Evolutionary conservation across 2,113 vertebrate species (phyloP).

Genomic region (Murina feae): DNA sequence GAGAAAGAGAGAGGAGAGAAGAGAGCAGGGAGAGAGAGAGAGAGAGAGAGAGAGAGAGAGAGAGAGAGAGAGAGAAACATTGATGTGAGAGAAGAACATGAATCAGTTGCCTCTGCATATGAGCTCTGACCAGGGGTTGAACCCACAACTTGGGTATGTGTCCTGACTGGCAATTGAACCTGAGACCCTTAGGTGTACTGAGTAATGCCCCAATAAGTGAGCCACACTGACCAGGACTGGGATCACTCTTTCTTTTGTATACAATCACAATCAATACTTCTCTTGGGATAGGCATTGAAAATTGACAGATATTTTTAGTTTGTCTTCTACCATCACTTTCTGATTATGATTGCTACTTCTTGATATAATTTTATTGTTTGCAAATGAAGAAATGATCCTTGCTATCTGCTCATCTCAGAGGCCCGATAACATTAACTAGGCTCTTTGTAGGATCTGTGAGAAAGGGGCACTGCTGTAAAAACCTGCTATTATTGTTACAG

Average conservation of each 20-base stretch:
- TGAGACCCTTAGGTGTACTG: background rate
- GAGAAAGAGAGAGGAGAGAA: background rate
- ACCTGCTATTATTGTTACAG: background rate
- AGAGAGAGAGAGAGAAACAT: background rate
- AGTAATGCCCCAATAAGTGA: background rate
- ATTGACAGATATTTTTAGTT: background rate
- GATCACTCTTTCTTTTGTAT: background rate
- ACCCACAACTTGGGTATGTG: background rate
- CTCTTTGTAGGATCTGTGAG: background rate
- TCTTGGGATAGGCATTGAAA: background rate
- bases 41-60: no score
- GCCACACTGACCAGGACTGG: background rate
- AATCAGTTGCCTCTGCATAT: no score
- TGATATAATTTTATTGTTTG: background rate
- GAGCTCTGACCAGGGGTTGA: no score
- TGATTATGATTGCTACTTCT: background rate
- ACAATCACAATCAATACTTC: background rate
- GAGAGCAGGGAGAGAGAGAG: background rate
- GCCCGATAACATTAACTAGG: background rate
- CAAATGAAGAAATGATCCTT: background rate
- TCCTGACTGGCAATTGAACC: background rate
- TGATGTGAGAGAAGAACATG: no score
- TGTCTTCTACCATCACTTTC: background rate
- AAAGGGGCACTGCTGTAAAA: background rate
- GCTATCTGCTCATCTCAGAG: background rate